Conservation (phyloP, 1,140 invertebrate species). For the Bombus polaris region DNA sequence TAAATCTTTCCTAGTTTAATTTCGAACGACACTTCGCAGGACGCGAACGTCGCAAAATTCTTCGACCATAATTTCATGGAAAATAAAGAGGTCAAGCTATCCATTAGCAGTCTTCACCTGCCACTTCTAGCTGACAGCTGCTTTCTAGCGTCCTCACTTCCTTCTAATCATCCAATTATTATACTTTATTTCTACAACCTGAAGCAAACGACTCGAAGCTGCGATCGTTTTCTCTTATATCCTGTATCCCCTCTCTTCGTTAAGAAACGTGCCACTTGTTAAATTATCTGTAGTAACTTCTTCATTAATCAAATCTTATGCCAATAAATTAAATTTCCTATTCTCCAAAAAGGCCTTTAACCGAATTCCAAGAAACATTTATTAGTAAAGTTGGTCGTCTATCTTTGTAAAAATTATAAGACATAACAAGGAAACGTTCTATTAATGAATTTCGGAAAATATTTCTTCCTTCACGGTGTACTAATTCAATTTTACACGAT, state of each 20-base stretch:
- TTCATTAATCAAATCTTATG: not conserved
- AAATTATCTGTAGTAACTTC: not conserved
- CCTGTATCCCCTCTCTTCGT: not conserved
- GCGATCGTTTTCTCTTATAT: not conserved
- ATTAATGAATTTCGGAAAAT: not conserved
- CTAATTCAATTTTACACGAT: too few species aligned
- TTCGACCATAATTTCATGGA: not conserved
- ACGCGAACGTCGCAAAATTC: not conserved
- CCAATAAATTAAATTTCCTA: not conserved
- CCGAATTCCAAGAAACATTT: not conserved
- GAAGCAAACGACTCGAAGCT: not conserved
- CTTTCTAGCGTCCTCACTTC: slow-evolving; percentile 17
- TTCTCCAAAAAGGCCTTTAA: not conserved
- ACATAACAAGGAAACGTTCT: too few species aligned
- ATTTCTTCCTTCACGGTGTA: too few species aligned
- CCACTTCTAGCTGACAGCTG: slow-evolving; percentile 19
- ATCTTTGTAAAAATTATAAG: too few species aligned
- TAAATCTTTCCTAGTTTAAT: not conserved
- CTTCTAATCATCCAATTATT: slow-evolving; percentile 19
- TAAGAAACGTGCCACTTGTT: too few species aligned
- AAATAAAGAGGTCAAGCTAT: slow-evolving; percentile 13
- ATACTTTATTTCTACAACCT: not conserved
- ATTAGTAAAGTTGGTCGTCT: not conserved
- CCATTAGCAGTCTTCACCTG: not conserved
- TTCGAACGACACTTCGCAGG: not conserved